Conservation (phyloP, 2,888 invertebrate genomes). For the Onchidella celtica region DNA sequence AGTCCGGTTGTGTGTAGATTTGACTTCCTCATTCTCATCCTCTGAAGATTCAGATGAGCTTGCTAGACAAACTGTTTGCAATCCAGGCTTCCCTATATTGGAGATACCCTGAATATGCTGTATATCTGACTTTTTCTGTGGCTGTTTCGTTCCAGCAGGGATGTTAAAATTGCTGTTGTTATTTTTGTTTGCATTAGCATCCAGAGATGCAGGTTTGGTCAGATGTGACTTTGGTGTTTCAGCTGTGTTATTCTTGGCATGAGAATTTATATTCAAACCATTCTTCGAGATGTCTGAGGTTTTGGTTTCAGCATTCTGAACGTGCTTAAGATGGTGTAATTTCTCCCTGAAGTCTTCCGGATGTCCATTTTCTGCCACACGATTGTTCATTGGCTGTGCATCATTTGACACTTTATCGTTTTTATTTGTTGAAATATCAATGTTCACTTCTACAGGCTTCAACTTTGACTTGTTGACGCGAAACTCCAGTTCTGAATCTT, state of each 20-base stretch:
- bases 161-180: neutral
- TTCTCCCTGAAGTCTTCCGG: conserved; percentile 38
- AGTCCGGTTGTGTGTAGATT: neutral
- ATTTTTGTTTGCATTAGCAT: conserved; percentile 16
- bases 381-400: too few relatives aligned
- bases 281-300: neutral
- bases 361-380: neutral
- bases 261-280: neutral
- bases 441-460: conserved; percentile 8
- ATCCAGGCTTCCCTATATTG: neutral
- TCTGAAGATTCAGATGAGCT: neutral
- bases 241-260: neutral
- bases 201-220: neutral
- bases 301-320: neutral
- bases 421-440: neutral
- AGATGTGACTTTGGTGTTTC: neutral
- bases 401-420: neutral
- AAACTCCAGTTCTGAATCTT: conserved; percentile 19
- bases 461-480: conserved; percentile 2
- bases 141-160: neutral
- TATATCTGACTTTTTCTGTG: neutral
- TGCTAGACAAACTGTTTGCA: neutral
- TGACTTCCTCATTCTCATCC: conserved; percentile 1
- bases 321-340: conserved; percentile 34
- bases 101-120: neutral